Conservation (phyloP, 2,797 vertebrate genomes). For the Coendou prehensilis region DNA sequence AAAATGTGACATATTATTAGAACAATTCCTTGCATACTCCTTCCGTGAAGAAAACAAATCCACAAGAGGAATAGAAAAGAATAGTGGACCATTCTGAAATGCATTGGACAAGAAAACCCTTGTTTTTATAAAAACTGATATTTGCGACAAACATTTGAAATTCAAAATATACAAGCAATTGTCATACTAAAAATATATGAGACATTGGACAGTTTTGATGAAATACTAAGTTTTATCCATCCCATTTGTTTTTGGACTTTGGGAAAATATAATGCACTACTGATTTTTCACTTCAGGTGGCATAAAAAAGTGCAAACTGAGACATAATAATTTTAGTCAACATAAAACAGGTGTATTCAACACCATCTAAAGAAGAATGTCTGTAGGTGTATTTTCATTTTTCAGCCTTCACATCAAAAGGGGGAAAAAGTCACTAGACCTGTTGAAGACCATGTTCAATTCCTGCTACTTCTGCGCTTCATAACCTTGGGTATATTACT, state of each 20-base stretch:
- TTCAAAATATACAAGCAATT: conserved; percentile 1
- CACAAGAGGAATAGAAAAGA: not conserved
- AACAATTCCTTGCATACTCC: not conserved
- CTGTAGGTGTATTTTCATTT: not conserved
- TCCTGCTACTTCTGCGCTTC: not conserved
- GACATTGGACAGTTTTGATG: not conserved
- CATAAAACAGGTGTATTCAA: not conserved
- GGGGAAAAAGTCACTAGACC: not conserved
- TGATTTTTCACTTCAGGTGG: not conserved
- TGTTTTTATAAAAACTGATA: not conserved
- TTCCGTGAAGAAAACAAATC: not conserved
- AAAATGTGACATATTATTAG: not conserved
- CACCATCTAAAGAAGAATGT: not conserved
- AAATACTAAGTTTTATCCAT: not conserved
- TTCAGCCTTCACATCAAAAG: not conserved
- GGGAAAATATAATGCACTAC: not conserved
- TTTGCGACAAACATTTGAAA: conserved; percentile 39
- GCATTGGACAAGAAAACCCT: not conserved
- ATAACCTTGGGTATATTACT: not conserved
- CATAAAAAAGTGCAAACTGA: conserved; percentile 36
- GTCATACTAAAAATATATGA: not conserved
- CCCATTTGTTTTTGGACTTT: not conserved
- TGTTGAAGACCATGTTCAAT: not conserved
- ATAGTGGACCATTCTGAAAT: not conserved
- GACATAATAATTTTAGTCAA: not conserved